Percentiles rank a stretch among this genome's conserved stretches.
phyloP scores from a whole-genome alignment of 2,113 vertebrate genomes.

The Scomber scombrus region DNA sequence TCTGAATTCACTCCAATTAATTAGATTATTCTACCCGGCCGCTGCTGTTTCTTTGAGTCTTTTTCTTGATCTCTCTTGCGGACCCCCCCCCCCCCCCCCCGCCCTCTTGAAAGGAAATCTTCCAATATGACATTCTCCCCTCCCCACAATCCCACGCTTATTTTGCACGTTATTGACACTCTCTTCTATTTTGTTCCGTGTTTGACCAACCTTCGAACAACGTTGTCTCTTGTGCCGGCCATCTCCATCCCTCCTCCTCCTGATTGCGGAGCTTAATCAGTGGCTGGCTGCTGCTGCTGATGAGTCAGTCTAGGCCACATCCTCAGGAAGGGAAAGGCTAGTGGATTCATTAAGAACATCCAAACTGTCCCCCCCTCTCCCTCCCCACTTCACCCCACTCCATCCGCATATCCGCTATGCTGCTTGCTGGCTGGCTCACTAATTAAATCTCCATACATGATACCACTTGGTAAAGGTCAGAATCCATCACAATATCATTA shows the following conservation, averaged over 20 bases:
- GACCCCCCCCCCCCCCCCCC: not conserved
- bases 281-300: slow-evolving; percentile 50
- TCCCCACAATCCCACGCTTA: not conserved
- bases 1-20: slow-evolving; percentile 77
- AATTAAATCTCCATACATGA: slow-evolving; percentile 86
- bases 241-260: slow-evolving; percentile 53
- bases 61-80: slow-evolving; percentile 59
- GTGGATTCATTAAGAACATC: slow-evolving; percentile 77
- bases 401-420: slow-evolving; percentile 73
- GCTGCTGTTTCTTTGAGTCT: slow-evolving; percentile 63
- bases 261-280: slow-evolving; percentile 74
- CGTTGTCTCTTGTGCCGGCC: slow-evolving; percentile 33
- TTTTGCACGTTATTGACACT: slow-evolving; percentile 32
- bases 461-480: slow-evolving; percentile 84
- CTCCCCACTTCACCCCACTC: slow-evolving; percentile 65
- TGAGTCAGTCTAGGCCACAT: slow-evolving; percentile 79
- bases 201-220: slow-evolving; percentile 55
- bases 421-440: slow-evolving; percentile 70
- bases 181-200: slow-evolving; percentile 13
- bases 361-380: slow-evolving; percentile 46
- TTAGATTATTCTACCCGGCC: slow-evolving; percentile 73
- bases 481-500: slow-evolving; percentile 85
- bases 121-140: slow-evolving; percentile 24
- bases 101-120: slow-evolving; percentile 47
- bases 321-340: slow-evolving; percentile 76